Conservation (phyloP, 2,113 vertebrate species). For the Scatophagus argus region DNA sequence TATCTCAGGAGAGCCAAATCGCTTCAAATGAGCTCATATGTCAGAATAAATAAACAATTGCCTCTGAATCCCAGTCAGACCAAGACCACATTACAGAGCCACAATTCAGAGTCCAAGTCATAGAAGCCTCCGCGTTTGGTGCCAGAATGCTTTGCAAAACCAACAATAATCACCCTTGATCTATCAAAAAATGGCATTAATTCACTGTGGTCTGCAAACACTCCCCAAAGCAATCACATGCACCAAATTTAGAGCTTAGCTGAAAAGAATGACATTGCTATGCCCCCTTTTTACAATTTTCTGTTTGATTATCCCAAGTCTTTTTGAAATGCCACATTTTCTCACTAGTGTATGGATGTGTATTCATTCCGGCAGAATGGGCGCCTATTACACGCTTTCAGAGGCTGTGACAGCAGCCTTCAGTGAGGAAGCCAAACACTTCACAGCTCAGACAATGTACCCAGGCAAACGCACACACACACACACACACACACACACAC, state of each 20-base stretch:
- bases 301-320: constrained; percentile 65
- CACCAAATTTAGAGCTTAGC: constrained; percentile 58
- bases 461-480: constrained; percentile 41
- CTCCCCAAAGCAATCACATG: constrained; percentile 46
- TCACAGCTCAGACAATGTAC: constrained; percentile 76
- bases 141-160: constrained; percentile 43
- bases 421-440: constrained; percentile 79
- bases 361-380: constrained; percentile 77
- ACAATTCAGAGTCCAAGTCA: constrained; percentile 44
- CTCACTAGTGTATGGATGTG: constrained; percentile 60
- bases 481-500: constrained; percentile 25
- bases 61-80: constrained; percentile 51
- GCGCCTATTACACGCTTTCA: constrained; percentile 80
- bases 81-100: constrained; percentile 26
- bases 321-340: constrained; percentile 73
- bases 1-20: constrained; percentile 36
- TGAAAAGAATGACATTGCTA: constrained; percentile 61
- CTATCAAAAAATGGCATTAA: constrained; percentile 46
- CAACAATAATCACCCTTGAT: constrained; percentile 44
- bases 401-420: constrained; percentile 80
- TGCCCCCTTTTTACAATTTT: constrained; percentile 53
- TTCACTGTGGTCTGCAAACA: constrained; percentile 43
- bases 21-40: constrained; percentile 44
- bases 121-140: constrained; percentile 24
- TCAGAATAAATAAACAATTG: constrained; percentile 36